Evolutionary conservation across 2,113 vertebrate genomes (phyloP).

Genomic region (Taxidea taxus): DNA sequence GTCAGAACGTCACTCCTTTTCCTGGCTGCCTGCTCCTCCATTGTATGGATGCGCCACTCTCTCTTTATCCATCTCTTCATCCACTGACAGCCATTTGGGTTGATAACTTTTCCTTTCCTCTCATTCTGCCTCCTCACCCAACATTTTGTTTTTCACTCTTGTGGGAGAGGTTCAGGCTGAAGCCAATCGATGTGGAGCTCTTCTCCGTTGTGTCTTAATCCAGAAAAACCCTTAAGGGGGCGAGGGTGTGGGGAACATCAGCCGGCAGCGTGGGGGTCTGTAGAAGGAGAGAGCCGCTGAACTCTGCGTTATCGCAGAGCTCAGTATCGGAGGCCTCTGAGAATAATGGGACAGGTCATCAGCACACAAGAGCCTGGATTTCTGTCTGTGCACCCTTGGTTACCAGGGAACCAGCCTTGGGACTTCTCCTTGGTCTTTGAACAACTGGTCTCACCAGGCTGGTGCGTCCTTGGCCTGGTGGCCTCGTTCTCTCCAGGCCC

Average conservation of each 20-base stretch:
- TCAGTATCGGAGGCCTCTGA: not conserved
- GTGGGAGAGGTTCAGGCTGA: not conserved
- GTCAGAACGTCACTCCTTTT: rapidly evolving
- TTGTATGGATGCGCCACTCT: rapidly evolving
- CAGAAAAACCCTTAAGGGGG: not conserved
- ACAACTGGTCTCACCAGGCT: not conserved
- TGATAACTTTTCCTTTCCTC: not conserved
- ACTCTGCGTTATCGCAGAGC: not conserved
- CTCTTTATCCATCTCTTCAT: rapidly evolving
- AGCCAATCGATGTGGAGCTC: not conserved
- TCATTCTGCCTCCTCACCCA: too few species aligned
- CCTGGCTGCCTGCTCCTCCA: rapidly evolving
- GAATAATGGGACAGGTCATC: rapidly evolving
- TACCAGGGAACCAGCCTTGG: not conserved
- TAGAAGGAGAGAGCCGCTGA: not conserved
- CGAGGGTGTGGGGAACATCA: not conserved
- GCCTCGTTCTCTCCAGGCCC: not conserved
- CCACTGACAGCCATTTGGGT: rapidly evolving
- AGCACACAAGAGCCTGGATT: not conserved
- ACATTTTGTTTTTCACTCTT: not conserved
- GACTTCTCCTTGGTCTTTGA: not conserved
- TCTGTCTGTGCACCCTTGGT: not conserved
- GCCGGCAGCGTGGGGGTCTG: too few species aligned
- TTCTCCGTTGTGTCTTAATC: not conserved
- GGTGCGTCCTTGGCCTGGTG: not conserved